Base-by-base conservation (phyloP, 2,797 vertebrate genomes). In the Serranus cabrilla region DNA sequence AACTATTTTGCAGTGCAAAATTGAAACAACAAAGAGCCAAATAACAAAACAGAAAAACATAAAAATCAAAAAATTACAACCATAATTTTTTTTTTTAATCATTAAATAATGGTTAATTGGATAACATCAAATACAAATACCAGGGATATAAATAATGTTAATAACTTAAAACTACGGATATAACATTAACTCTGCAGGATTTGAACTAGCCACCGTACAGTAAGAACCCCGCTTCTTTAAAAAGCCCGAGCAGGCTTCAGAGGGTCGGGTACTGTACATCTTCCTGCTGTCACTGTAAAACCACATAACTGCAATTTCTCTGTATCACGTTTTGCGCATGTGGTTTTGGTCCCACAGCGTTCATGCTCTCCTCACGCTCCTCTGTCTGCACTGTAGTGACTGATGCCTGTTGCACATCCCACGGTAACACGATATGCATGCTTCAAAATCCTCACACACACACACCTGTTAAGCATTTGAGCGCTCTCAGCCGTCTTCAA, bases 391-490 rank as follows among this genome's bases (percentile, higher is more conserved):
- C 74, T 2, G 65, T 17, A 80, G 74, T 83, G 84, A 91, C 57
- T 23, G 71, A 84, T 83, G 83, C 46, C 40, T 71, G 68, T 6
- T 83, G 76, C 50, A 71, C 74, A 84, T 81, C 64, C 75, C 60
- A 60, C 12, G 13, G 76, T 65, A 78, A 90, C 47, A 50, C 14
- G n/a, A 89, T 85, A 78, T 52, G 65, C 68, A 51, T n/a, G 6
- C n/a, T 21, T 13, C 16, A 75, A 66, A 84, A 85, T 78, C 66
- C 67, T 70, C 18, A 34, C 34, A 34, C 34, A 34, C 34, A 16
- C 62, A 42, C 86, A 86, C 86, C 88, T 93, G 92, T 90, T 89
- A 74, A 84, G 42, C 68, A 69, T 65, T 71, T 11, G 6, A 55
- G 21, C 2, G 59, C 73, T 80, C 76, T 80, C 81, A 74, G 85